Evolutionary conservation across 2,888 invertebrate genomes (phyloP), one percentile per base, ranked within the genome.

Genomic region (Scrobipalpa atriplicella): DNA sequence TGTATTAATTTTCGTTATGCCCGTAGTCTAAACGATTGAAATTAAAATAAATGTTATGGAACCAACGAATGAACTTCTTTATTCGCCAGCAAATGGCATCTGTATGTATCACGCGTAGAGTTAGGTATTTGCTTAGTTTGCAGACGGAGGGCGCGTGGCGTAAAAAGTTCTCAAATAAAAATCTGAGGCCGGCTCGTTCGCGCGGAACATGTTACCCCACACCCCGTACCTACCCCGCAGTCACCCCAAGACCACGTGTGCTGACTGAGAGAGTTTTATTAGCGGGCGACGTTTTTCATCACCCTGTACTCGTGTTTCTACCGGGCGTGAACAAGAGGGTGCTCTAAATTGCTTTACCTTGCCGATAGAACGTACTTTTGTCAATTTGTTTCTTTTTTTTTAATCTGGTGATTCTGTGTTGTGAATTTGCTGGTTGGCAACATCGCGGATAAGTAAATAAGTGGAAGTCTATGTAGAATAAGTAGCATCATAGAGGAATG

Each of bases 131-230:
- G 90, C 90, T 87, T 89, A 89, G 89, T 87, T 84, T 74, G 90
- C 90, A 90, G 90, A 90, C 91, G 79, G 90, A 52, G 89, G 87
- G 86, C 87, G 85, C 75, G 58, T 38, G 75, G 78, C 78, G 82
- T 81, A 87, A 90, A 90, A 90, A 90, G 87, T 88, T 80, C 81
- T 88, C 86, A 89, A 90, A 91, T 87, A 89, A 88, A 89, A 90
- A 87, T 85, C 86, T 86, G 77, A 75, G 77, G 75, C 80, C 78
- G 75, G 74, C 75, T 78, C 79, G 78, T 78, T 82, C 80, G 75
- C 78, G 81, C 81, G 84, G 75, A 79, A 76, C 84, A 78, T 87
- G 86, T 87, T 77, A 81, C 82, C 54, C 19, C 54, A 13, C 54
- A 21, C 54, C 54, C 54, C 54, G 13, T 11, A 13, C 52, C 52